Percentiles rank a stretch among this genome's conserved stretches.
phyloP scores from a whole-genome alignment of 2,113 vertebrate species.

The Egretta garzetta region DNA sequence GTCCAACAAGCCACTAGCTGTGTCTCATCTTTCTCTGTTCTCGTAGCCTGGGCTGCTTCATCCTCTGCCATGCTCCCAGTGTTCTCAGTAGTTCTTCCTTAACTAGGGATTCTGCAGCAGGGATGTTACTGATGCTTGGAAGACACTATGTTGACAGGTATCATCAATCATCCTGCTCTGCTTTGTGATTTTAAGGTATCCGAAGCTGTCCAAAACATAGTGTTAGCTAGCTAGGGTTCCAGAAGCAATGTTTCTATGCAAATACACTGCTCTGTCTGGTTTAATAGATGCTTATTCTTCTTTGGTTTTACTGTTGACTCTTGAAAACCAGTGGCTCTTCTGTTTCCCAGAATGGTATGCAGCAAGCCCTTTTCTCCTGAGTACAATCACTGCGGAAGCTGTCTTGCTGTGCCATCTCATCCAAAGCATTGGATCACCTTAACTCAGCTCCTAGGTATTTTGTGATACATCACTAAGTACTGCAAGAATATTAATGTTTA shows the following conservation, averaged over 20 bases:
- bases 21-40: background rate
- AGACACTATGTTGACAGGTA: background rate
- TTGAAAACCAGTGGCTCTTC: background rate
- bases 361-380: background rate
- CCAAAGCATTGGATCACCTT: background rate
- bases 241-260: background rate
- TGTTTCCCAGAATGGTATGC: background rate
- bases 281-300: background rate
- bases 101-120: background rate
- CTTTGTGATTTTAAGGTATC: background rate
- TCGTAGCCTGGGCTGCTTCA: background rate
- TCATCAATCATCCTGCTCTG: background rate
- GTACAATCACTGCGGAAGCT: background rate
- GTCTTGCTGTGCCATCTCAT: background rate
- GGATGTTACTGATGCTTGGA: background rate
- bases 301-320: background rate
- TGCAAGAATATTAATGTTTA: background rate
- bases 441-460: background rate
- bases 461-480: background rate
- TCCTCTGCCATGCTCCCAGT: background rate
- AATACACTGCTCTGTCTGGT: background rate
- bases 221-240: background rate
- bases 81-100: background rate
- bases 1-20: background rate
- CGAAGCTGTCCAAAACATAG: accelerated